phyloP scores from a whole-genome alignment of 2,888 invertebrate species.

The Malacosoma neustria region DNA sequence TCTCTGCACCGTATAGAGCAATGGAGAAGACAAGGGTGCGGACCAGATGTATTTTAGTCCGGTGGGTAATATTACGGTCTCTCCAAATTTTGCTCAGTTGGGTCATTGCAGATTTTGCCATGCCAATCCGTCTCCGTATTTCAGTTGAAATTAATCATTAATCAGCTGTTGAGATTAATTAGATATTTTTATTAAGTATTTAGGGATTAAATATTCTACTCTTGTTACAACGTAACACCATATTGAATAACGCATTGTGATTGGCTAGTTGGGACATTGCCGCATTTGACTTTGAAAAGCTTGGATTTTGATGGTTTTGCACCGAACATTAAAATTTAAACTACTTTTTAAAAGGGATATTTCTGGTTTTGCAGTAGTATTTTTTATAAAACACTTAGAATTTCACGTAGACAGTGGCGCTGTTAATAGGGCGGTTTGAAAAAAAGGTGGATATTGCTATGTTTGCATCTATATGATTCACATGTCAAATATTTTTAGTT shows the following conservation, averaged over 20 bases:
- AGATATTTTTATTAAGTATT: too few species aligned
- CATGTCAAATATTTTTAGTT: too few species aligned
- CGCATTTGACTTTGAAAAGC: conserved; percentile 4
- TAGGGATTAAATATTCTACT: not conserved
- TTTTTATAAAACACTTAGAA: conserved; percentile 1
- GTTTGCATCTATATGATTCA: conserved; percentile 3
- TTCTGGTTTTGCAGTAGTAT: conserved; percentile 5
- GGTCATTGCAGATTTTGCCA: too few species aligned
- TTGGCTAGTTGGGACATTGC: conserved; percentile 9
- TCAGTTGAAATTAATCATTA: too few species aligned
- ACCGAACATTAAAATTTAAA: conserved; percentile 4
- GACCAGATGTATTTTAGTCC: too few species aligned
- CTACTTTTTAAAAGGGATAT: conserved; percentile 6
- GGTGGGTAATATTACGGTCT: too few species aligned
- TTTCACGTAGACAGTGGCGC: not conserved
- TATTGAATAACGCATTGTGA: conserved; percentile 5
- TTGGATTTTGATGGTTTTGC: conserved; percentile 8
- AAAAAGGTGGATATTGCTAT: conserved; percentile 3
- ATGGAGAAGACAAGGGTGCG: too few species aligned
- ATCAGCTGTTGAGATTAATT: too few species aligned
- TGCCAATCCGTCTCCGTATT: too few species aligned
- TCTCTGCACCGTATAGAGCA: too few species aligned
- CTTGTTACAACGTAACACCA: not conserved
- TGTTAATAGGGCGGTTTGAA: conserved; percentile 1
- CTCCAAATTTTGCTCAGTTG: too few species aligned